Evolutionary conservation across 2,113 vertebrate species (phyloP), one percentile per base, ranked within the genome.

Genomic region (Poeciliopsis prolifica): DNA sequence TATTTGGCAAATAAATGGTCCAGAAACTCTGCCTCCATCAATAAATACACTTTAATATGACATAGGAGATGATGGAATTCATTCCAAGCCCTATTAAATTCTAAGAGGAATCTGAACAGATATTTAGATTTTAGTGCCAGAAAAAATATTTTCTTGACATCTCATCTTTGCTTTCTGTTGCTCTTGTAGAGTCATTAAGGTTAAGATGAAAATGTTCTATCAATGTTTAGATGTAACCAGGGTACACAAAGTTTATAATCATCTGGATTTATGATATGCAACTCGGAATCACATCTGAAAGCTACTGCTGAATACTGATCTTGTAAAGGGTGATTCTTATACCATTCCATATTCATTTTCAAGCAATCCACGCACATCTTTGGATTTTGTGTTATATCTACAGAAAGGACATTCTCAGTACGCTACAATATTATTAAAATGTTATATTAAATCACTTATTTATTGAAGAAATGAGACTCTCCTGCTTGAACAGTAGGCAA

Each of bases 221-320:
- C 35, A 11, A 14, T 2, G 2, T 42, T 31, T 14, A 61, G 63
- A 8, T 2, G 42, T 26, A 31, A 22, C 0, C 28, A 5, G 3
- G 30, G 19, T 33, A 30, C 22, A 44, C 66, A 19, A 15, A 48
- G 14, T 58, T 58, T 10, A 58, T 78, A 44, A 82, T 61, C 14
- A 44, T 76, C 24, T 64, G 26, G 51, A 86, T 85, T 80, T 72
- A 80, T 76, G 22, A 70, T 54, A 62, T 67, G 61, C 63, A 77
- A 80, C 35, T 74, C 51, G 61, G 66, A 44, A 37, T 78, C 26
- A 58, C 44, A 35, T 54, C 26, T 54, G 65, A 83, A 61, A 30
- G 29, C 33, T 60, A 24, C 33, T 76, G 13, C 44, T 14, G 22
- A 72, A 70, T 61, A 42, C 15, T n/a, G 3, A 68, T 26, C 37